These are phyloP conservation scores for Psilanteris sp. DNA, from an alignment of 1,140 invertebrate genomes.

Conservation along the genomic window DNA sequence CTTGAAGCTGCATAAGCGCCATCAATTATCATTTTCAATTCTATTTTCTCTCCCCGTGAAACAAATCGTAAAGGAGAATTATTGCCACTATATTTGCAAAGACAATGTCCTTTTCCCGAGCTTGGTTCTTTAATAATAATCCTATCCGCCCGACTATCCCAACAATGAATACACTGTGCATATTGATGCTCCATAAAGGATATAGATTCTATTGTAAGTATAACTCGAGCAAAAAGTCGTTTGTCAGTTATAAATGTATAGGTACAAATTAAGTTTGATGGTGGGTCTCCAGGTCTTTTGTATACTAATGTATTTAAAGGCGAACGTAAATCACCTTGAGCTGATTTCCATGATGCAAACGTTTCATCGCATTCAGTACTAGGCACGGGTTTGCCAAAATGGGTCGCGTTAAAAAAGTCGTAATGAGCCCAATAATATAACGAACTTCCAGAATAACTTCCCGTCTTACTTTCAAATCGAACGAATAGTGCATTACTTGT, in stretches of 20 bases:
- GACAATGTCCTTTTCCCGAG: slow-evolving; percentile 78
- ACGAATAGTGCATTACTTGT: slow-evolving; percentile 91
- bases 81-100: slow-evolving; percentile 81
- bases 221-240: slow-evolving; percentile 88
- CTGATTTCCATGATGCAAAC: slow-evolving; percentile 88
- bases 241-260: slow-evolving; percentile 91
- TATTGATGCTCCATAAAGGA: slow-evolving; percentile 89
- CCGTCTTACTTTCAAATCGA: slow-evolving; percentile 92
- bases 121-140: slow-evolving; percentile 87
- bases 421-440: slow-evolving; percentile 95
- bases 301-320: slow-evolving; percentile 92
- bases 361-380: slow-evolving; percentile 91
- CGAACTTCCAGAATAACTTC: slow-evolving; percentile 92
- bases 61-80: slow-evolving; percentile 83
- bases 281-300: slow-evolving; percentile 84
- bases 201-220: slow-evolving; percentile 85
- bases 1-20: slow-evolving; percentile 89
- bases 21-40: slow-evolving; percentile 89
- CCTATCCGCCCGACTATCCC: slow-evolving; percentile 90
- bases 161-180: slow-evolving; percentile 89
- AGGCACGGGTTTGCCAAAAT: slow-evolving; percentile 88
- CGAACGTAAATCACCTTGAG: slow-evolving; percentile 86
- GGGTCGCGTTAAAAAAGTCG: slow-evolving; percentile 94
- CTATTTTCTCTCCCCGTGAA: slow-evolving; percentile 87
- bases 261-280: slow-evolving; percentile 86